A percentile compares a stretch with the other conserved stretches of the same genome.
phyloP scores from a whole-genome alignment of 2,113 vertebrate genomes.

The Rhombomys opimus region DNA sequence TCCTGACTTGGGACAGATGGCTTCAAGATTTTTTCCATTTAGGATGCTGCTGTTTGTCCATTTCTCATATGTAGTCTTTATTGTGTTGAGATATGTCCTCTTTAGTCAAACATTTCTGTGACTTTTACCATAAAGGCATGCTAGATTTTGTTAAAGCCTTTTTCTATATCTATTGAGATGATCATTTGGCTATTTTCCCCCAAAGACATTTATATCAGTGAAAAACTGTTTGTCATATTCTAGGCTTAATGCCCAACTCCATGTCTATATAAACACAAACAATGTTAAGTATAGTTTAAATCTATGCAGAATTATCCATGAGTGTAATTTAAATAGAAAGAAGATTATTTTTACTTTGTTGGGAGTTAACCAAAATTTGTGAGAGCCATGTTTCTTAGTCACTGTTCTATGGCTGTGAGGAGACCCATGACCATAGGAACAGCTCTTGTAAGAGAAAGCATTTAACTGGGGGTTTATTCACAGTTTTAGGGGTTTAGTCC shows the following conservation, averaged over 20 bases:
- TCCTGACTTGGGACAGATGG: not conserved
- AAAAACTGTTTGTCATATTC: slow-evolving; percentile 34
- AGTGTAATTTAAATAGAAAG: not conserved
- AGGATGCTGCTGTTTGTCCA: not conserved
- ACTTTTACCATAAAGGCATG: not conserved
- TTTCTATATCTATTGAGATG: not conserved
- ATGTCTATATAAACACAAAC: slow-evolving; percentile 14
- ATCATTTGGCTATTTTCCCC: not conserved
- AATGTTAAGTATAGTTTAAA: slow-evolving; percentile 32
- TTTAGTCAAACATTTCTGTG: not conserved
- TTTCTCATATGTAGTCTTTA: not conserved
- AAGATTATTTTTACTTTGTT: slow-evolving; percentile 34
- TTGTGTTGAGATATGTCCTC: not conserved
- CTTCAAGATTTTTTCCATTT: not conserved
- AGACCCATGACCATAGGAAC: not conserved
- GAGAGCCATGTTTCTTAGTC: not conserved
- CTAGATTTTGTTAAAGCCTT: not conserved
- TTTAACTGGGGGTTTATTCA: not conserved
- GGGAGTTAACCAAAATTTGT: slow-evolving; percentile 17
- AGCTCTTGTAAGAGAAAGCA: not conserved
- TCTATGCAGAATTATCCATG: slow-evolving; percentile 25
- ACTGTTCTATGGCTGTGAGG: not conserved
- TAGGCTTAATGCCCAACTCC: slow-evolving; percentile 41
- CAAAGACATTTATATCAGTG: not conserved
- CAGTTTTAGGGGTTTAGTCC: too few species aligned